Conservation (phyloP, 2,888 invertebrate genomes). For the Drosophila helvetica region DNA sequence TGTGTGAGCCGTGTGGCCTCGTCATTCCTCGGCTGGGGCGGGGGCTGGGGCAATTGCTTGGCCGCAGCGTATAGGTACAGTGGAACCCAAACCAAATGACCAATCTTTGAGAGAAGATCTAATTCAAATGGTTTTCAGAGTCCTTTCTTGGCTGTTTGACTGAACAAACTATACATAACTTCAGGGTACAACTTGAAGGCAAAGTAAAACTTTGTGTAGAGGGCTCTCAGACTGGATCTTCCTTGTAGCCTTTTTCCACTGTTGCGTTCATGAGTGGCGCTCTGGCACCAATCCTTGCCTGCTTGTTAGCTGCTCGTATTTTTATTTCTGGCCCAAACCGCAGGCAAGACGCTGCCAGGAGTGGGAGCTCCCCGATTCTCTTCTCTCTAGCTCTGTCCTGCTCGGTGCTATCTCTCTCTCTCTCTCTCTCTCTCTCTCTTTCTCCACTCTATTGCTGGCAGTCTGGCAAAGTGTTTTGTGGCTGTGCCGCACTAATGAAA, state of each 20-base stretch:
- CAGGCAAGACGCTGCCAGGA: slow-evolving; percentile 43
- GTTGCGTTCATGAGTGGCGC: slow-evolving; percentile 16
- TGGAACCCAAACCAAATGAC: background rate
- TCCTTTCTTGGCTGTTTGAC: background rate
- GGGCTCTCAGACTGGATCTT: background rate
- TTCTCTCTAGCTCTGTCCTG: background rate
- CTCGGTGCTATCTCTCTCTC: background rate
- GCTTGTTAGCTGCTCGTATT: slow-evolving; percentile 43
- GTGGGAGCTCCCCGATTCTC: slow-evolving; percentile 32
- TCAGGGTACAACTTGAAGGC: background rate
- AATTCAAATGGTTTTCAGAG: background rate
- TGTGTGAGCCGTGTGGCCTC: slow-evolving; percentile 30
- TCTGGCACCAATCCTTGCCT: slow-evolving; percentile 37
- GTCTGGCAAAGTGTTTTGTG: slow-evolving; percentile 74
- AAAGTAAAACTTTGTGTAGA: background rate
- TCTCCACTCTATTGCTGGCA: slow-evolving; percentile 13
- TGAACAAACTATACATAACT: background rate
- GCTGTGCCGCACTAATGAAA: slow-evolving; percentile 81
- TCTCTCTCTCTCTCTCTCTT: slow-evolving; percentile 3
- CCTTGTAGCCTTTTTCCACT: slow-evolving; percentile 2
- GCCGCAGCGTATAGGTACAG: slow-evolving; percentile 21
- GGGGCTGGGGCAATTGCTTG: slow-evolving; percentile 13
- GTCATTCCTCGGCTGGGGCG: background rate
- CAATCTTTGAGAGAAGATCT: background rate
- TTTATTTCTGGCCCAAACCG: slow-evolving; percentile 70